Percentiles rank a stretch among this genome's conserved stretches.
Conservation (phyloP, 2,113 vertebrate genomes). For the Ploceus nigricollis region DNA sequence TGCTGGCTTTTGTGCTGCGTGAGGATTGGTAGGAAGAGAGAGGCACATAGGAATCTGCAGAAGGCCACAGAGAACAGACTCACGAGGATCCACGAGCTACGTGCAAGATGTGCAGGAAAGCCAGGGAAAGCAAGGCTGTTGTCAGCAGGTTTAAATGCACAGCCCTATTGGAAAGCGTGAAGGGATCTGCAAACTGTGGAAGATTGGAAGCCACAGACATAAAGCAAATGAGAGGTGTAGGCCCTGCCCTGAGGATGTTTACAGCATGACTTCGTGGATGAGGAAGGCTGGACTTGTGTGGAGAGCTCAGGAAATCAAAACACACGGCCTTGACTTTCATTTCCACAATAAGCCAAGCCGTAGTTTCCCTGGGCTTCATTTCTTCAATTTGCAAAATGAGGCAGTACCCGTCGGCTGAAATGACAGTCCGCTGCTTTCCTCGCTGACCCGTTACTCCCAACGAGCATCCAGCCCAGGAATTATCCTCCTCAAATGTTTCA, state of each 20-base stretch:
- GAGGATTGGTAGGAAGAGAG: not conserved
- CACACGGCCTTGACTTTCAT: not conserved
- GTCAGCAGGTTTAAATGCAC: conserved; percentile 32
- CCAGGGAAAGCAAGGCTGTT: not conserved
- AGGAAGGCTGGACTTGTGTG: not conserved
- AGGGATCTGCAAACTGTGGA: conserved; percentile 31
- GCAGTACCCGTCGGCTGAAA: not conserved
- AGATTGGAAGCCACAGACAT: not conserved
- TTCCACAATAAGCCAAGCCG: not conserved
- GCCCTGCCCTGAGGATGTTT: conserved; percentile 47
- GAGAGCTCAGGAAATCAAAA: not conserved
- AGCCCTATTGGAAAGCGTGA: not conserved
- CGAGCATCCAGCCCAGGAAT: not conserved
- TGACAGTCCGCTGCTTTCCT: not conserved
- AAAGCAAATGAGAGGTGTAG: conserved; percentile 24
- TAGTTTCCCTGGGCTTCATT: not conserved
- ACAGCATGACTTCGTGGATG: not conserved
- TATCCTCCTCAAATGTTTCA: not conserved
- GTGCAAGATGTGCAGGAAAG: conserved; percentile 13
- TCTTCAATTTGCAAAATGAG: conserved; percentile 24
- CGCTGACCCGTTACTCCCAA: not conserved
- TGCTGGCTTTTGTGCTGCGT: not conserved
- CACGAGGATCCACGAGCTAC: not conserved
- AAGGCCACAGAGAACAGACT: not conserved
- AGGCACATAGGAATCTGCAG: not conserved